Base-by-base conservation (phyloP, 2,888 invertebrate species). In the Muscina levida region DNA sequence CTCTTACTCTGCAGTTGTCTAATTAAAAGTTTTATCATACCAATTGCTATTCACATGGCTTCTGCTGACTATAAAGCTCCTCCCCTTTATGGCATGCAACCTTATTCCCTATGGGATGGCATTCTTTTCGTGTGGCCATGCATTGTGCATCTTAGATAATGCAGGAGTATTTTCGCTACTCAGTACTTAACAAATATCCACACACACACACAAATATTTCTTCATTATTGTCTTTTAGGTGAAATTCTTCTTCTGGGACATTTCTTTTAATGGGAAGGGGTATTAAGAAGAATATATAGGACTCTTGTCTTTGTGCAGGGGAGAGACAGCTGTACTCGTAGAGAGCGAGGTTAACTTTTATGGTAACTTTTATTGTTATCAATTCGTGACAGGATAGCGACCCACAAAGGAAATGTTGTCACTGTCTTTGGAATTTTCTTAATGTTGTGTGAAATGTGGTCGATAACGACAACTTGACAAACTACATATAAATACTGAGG, bases 281-380 rank as follows among this genome's bases (percentile, higher is more conserved):
- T 57, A 31, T n/a, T 24, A 31, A 53, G n/a, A n/a, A 53, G 24
- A 17, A 15, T 22, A 53, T 11, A 24, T 53, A 11, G 3, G 24
- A 13, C 53, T 1, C 3, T 24, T 53, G 19, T 10, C 2, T n/a
- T 19, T 48, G 48, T 17, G 19, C 19, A 19, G 48, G 24, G 53
- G 24, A 53, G 24, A 11, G 53, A 11, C 31, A 31, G 31, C 31
- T 31, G 8, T 31, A 31, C 8, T 5, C 8, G 8, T 31, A 31
- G 2, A 48, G n/a, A 48, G 6, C 48, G 39, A 48, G n/a, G 19
- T 51, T 51, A 65, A 51, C n/a, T n/a, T n/a, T n/a, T n/a, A 17
- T 19, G 31, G 22, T 31, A 59, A 24, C 66, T 67, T 56, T 70
- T 13, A 46, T 17, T 74, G 51, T 66, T 72, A 72, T 79, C 75